Conservation (phyloP, 1,140 invertebrate species). For the Oppia nitens region DNA sequence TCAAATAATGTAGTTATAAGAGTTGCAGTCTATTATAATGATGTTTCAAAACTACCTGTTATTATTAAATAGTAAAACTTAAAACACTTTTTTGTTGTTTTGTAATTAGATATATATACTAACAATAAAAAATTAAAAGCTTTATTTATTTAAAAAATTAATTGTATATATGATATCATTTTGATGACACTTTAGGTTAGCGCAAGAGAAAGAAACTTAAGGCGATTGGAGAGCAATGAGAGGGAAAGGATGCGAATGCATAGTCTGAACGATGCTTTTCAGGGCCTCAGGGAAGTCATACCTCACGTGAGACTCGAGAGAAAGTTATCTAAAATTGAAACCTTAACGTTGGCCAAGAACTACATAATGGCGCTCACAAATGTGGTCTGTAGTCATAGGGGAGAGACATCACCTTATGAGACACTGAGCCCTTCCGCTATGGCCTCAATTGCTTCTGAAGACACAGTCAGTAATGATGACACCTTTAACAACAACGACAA, state of each 20-base stretch:
- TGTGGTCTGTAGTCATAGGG: conserved; percentile 55
- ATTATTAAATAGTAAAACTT: no score
- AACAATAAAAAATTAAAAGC: no score
- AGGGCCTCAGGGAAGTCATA: conserved; percentile 67
- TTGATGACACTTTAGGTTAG: conserved; percentile 30
- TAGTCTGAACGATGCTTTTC: conserved; percentile 69
- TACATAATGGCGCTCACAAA: conserved; percentile 78
- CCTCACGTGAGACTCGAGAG: conserved; percentile 68
- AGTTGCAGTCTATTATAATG: no score
- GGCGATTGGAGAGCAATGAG: conserved; percentile 68
- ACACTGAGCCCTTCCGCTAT: neutral
- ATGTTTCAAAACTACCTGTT: no score
- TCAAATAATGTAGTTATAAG: no score
- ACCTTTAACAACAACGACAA: neutral
- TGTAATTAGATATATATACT: no score
- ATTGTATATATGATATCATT: no score
- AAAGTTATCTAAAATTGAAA: conserved; percentile 67
- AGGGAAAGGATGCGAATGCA: conserved; percentile 74
- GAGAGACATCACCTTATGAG: neutral
- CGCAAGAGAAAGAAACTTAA: conserved; percentile 57
- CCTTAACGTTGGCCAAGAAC: conserved; percentile 67
- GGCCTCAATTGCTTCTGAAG: neutral
- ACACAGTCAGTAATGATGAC: neutral
- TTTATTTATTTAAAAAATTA: no score
- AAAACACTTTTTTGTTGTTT: no score